These are phyloP conservation scores for Drepana falcataria DNA, from an alignment of 2,888 invertebrate genomes.

Conservation along the genomic window DNA sequence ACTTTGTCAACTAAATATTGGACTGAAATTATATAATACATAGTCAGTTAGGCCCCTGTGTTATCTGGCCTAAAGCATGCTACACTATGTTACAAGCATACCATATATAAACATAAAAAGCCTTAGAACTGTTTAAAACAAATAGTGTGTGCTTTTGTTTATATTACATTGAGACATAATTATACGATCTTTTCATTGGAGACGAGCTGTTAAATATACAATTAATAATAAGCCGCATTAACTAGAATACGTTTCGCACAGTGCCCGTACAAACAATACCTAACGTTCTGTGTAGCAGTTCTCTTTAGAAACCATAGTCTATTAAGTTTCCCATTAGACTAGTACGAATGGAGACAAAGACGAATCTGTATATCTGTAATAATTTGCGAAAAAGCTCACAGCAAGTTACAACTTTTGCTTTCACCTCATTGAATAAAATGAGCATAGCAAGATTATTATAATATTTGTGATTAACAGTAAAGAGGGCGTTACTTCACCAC, in stretches of 20 bases:
- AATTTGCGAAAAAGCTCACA: no score
- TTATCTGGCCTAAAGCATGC: constrained; percentile 8
- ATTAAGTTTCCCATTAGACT: no score
- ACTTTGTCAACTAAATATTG: constrained; percentile 21
- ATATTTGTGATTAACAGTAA: no score
- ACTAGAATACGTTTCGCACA: not conserved
- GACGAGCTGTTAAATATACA: not conserved
- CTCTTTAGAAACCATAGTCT: no score
- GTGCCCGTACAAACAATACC: not conserved
- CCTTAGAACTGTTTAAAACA: constrained; percentile 12
- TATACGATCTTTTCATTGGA: not conserved
- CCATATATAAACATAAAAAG: constrained; percentile 13
- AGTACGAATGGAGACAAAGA: no score
- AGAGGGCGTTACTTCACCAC: no score
- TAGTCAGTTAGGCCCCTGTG: constrained; percentile 18
- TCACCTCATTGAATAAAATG: no score
- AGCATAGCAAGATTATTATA: no score
- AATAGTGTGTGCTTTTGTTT: not conserved
- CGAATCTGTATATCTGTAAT: no score
- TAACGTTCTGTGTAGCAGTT: no score
- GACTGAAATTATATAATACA: constrained; percentile 4
- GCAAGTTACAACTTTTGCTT: no score
- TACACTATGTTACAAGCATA: constrained; percentile 25
- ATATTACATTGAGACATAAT: not conserved
- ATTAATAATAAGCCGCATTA: not conserved